These are phyloP conservation scores for Synanthedon tipuliformis DNA, from an alignment of 2,888 invertebrate genomes.

Conservation along the genomic window DNA sequence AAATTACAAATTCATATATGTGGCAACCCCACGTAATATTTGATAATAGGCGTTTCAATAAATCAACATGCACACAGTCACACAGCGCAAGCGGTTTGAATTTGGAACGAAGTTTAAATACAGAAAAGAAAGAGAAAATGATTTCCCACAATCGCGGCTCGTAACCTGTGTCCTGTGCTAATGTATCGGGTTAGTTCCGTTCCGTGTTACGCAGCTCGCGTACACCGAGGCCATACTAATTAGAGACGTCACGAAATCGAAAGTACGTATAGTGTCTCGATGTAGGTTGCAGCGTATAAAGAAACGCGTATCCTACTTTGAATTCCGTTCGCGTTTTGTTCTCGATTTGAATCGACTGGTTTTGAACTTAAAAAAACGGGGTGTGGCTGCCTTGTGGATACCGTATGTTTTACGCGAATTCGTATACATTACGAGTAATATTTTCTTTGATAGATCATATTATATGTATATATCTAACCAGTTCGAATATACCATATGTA, in stretches of 20 bases:
- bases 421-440: neutral
- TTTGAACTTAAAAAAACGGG: neutral
- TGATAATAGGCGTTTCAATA: no score
- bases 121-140: constrained; percentile 62
- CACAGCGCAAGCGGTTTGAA: constrained; percentile 31
- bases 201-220: constrained; percentile 52
- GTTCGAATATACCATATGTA: no score
- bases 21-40: no score
- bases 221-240: constrained; percentile 63
- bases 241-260: constrained; percentile 64
- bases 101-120: constrained; percentile 40
- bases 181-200: constrained; percentile 40
- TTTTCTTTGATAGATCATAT: no score
- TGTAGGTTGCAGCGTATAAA: constrained; percentile 40
- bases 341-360: constrained; percentile 4
- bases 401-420: no score
- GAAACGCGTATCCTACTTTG: constrained; percentile 31
- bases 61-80: constrained; percentile 6
- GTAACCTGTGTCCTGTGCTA: constrained; percentile 7
- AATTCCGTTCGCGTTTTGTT: constrained; percentile 12
- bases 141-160: constrained; percentile 24
- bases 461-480: no score
- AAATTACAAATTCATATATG: no score
- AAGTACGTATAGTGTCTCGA: constrained; percentile 35
- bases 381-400: no score